These are phyloP conservation scores for Brachystomella parvula DNA, from an alignment of 1,140 invertebrate genomes.

Conservation along the genomic window DNA sequence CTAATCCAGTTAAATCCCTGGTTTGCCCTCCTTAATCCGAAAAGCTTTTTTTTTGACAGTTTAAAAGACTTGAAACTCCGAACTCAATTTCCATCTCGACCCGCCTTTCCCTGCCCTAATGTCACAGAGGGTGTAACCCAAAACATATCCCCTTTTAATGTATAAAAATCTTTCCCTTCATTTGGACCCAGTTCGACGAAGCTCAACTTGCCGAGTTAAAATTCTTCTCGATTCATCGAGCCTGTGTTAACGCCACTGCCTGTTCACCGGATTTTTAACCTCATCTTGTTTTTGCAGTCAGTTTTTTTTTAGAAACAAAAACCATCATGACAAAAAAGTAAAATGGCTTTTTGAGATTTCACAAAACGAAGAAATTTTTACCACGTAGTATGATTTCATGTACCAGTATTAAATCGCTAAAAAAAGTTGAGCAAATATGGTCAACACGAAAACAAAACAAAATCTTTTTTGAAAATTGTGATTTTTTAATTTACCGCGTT, in stretches of 20 bases:
- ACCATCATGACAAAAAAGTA: neutral
- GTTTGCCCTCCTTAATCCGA: neutral
- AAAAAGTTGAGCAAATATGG: no score
- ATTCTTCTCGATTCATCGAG: neutral
- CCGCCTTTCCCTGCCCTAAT: slow-evolving; percentile 37
- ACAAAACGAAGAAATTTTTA: no score
- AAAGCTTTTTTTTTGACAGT: neutral
- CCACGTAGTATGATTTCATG: no score
- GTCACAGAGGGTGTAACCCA: slow-evolving; percentile 38
- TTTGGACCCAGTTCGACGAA: slow-evolving; percentile 27
- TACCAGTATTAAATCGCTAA: no score
- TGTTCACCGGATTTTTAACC: neutral
- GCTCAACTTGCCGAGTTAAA: neutral
- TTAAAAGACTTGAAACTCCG: neutral
- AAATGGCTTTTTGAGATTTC: no score
- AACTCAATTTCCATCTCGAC: slow-evolving; percentile 1
- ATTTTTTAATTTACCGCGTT: no score
- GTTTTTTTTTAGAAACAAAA: neutral
- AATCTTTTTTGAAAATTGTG: no score
- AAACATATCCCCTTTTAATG: slow-evolving; percentile 35
- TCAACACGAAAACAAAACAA: no score
- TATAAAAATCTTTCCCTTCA: no score
- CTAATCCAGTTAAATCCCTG: neutral
- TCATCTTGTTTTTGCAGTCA: neutral
- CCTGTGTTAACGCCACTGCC: neutral